Evolutionary conservation across 2,888 invertebrate genomes (phyloP).

Genomic region (Diplazon laetatorius): DNA sequence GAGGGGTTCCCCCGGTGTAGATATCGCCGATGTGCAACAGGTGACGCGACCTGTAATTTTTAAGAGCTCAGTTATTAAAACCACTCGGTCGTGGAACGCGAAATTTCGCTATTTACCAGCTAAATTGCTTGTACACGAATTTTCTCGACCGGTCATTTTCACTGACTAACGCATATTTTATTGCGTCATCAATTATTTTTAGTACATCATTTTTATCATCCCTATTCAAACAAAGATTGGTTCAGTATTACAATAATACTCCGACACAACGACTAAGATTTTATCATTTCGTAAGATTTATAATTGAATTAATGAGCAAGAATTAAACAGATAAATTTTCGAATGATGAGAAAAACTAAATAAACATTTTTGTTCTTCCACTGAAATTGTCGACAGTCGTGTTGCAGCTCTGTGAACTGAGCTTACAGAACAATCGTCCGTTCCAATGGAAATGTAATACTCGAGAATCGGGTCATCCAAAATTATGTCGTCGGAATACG

Average conservation of each 20-base stretch:
- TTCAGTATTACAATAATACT: too few relatives aligned
- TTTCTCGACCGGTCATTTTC: not conserved
- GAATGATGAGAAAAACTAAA: too few relatives aligned
- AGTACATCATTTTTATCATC: not conserved
- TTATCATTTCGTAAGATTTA: too few relatives aligned
- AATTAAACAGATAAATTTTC: too few relatives aligned
- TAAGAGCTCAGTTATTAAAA: slow-evolving; percentile 66
- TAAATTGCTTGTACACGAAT: not conserved
- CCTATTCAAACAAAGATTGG: too few relatives aligned
- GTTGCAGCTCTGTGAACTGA: too few relatives aligned
- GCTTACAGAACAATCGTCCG: too few relatives aligned
- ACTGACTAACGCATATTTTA: not conserved
- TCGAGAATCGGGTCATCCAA: not conserved
- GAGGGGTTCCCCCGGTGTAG: slow-evolving; percentile 30
- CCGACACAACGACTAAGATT: too few relatives aligned
- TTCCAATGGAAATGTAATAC: not conserved
- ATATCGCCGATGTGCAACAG: slow-evolving; percentile 74
- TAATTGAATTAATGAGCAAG: too few relatives aligned
- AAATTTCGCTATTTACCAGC: slow-evolving; percentile 2
- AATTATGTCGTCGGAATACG: slow-evolving; percentile 4
- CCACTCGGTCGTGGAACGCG: slow-evolving; percentile 9
- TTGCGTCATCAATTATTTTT: not conserved
- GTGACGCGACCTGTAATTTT: slow-evolving; percentile 74
- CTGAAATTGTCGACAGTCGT: too few relatives aligned
- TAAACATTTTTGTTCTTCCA: too few relatives aligned